Percentiles rank a stretch among this genome's conserved stretches.
phyloP scores from a whole-genome alignment of 2,113 vertebrate species.

The Chlorodrepanis virens region DNA sequence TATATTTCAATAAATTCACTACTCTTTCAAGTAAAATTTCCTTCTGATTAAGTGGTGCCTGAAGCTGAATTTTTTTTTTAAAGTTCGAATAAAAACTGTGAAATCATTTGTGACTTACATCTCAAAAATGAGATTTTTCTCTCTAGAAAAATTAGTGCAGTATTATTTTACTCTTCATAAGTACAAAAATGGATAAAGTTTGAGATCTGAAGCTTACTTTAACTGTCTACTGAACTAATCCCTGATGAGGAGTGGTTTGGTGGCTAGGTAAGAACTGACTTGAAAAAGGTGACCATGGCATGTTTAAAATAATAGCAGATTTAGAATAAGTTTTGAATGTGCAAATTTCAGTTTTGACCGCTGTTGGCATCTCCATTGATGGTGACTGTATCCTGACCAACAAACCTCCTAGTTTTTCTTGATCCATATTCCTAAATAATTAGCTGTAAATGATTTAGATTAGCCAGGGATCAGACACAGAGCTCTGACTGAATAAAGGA shows the following conservation, averaged over 20 bases:
- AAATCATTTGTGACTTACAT: not conserved
- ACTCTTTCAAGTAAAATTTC: not conserved
- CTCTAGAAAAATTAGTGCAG: not conserved
- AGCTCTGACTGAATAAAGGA: not conserved
- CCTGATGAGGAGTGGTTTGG: not conserved
- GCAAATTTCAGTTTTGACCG: not conserved
- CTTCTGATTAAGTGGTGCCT: not conserved
- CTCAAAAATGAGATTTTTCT: not conserved
- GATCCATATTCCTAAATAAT: not conserved
- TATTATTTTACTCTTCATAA: not conserved
- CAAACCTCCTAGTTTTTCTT: not conserved
- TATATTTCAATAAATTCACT: not conserved
- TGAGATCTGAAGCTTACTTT: not conserved
- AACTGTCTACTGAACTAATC: not conserved
- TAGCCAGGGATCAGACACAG: not conserved
- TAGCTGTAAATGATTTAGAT: not conserved
- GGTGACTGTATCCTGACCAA: not conserved
- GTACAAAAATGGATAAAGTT: not conserved
- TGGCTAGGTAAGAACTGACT: not conserved
- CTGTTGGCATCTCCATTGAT: not conserved
- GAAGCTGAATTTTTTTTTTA: slow-evolving; percentile 13
- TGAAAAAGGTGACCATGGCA: not conserved
- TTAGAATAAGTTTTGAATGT: not conserved
- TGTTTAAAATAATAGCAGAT: not conserved
- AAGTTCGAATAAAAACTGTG: not conserved